Percentiles rank a stretch among this genome's conserved stretches.
Conservation (phyloP, 2,113 vertebrate species). For the Cavia porcellus region DNA sequence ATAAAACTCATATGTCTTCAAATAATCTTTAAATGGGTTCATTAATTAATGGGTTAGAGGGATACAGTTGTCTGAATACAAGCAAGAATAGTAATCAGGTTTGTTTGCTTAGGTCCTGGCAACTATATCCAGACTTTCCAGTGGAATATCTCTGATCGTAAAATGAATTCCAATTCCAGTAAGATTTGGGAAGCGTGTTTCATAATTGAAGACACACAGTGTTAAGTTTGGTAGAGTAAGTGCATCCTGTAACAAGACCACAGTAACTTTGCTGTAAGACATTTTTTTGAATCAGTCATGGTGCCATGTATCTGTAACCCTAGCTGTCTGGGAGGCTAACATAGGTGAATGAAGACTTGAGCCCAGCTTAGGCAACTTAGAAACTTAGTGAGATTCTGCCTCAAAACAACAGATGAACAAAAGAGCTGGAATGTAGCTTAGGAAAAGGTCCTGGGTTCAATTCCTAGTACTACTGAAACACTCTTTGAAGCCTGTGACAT, state of each 20-base stretch:
- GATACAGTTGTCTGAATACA: background rate
- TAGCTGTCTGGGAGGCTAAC: background rate
- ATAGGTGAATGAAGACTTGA: background rate
- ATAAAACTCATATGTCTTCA: slow-evolving; percentile 10
- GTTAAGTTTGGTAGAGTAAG: background rate
- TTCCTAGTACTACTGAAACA: background rate
- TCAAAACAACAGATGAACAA: background rate
- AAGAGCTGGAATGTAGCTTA: background rate
- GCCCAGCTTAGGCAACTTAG: background rate
- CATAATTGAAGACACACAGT: background rate
- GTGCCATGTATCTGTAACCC: background rate
- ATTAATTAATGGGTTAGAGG: background rate
- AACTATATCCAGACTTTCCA: background rate
- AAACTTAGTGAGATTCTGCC: background rate
- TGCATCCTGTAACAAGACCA: background rate
- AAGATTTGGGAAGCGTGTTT: background rate
- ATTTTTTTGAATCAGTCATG: background rate
- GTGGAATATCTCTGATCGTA: background rate
- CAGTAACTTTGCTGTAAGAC: background rate
- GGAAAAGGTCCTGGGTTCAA: background rate
- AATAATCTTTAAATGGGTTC: background rate
- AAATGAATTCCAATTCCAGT: slow-evolving; percentile 1
- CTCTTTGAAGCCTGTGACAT: background rate
- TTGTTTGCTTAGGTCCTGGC: background rate
- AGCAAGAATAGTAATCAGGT: background rate